Evolutionary conservation across 1,140 invertebrate species (phyloP), one percentile per base, ranked within the genome.

Genomic region (Zaprionus lachaisei): DNA sequence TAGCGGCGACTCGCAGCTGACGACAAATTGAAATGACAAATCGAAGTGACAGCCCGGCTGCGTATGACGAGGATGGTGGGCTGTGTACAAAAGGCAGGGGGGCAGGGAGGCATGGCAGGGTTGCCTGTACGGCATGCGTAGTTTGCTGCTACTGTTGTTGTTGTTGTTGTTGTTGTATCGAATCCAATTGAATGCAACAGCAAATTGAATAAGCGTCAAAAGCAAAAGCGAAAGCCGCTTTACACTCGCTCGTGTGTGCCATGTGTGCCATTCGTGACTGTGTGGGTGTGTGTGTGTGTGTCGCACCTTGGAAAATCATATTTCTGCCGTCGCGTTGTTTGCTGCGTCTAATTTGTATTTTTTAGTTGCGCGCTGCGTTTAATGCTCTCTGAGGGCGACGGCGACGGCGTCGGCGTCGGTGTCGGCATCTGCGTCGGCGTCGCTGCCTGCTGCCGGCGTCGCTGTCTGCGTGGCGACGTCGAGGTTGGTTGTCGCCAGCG

Each of bases 131-230:
- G 17, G 38, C 17, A 49, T 41, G 38, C 22, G 26, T 62, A 63
- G 47, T 41, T 26, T 26, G 24, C 24, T 26, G 4, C 24, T n/a
- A n/a, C n/a, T 24, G 24, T 4, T 37, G 56, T 24, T 63, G 26
- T 47, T 71, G 58, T 68, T 57, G 54, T 28, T 47, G 61, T 41
- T 58, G 54, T 38, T 74, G 76, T 78, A 58, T 49, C 47, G 72
- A 89, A 89, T 89, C 84, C 85, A 90, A 90, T 90, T 89, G 84
- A 89, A 90, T 83, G 83, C 83, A 86, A 80, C 80, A 72, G 61
- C 65, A 87, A 87, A 87, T 87, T 87, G 84, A 87, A 87, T 87
- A 87, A 87, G 83, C 87, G 84, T 89, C 81, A 79, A 87, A 83
- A 79, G 83, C 83, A 83, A 87, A 83, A 86, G 82, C 80, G 61